Percentiles rank a stretch among this genome's conserved stretches.
These are phyloP conservation scores for Illadopsis cleaveri DNA, from an alignment of 2,113 vertebrate species.

Conservation along the genomic window DNA sequence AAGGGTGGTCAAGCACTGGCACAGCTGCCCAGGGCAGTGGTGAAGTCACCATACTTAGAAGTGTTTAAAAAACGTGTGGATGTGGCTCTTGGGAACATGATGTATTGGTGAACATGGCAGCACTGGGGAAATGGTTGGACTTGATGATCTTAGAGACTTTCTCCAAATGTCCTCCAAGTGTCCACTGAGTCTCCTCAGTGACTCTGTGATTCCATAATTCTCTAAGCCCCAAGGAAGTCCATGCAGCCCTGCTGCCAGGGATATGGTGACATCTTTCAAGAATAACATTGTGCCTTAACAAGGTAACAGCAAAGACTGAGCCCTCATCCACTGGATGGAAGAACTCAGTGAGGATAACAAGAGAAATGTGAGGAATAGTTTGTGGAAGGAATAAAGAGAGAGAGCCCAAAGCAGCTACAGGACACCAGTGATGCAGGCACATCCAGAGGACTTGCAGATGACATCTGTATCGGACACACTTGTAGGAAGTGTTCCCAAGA, in stretches of 20 bases:
- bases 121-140: neutral
- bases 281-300: neutral
- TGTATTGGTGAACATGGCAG: neutral
- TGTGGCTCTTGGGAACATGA: neutral
- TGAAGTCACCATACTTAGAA: neutral
- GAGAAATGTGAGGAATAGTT: neutral
- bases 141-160: neutral
- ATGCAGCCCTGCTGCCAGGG: neutral
- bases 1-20: neutral
- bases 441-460: neutral
- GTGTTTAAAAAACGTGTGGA: neutral
- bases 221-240: neutral
- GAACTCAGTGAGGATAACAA: neutral
- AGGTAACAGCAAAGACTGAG: neutral
- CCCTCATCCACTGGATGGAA: neutral
- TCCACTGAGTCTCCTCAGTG: neutral
- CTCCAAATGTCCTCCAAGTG: neutral
- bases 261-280: neutral
- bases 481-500: neutral
- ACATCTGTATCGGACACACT: neutral
- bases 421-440: rapidly evolving
- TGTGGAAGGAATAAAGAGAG: neutral
- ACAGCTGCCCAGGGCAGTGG: neutral
- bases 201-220: neutral
- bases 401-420: neutral